A percentile compares a stretch with the other conserved stretches of the same genome.
phyloP scores from a whole-genome alignment of 2,113 vertebrate genomes.

The Clarias gariepinus region DNA sequence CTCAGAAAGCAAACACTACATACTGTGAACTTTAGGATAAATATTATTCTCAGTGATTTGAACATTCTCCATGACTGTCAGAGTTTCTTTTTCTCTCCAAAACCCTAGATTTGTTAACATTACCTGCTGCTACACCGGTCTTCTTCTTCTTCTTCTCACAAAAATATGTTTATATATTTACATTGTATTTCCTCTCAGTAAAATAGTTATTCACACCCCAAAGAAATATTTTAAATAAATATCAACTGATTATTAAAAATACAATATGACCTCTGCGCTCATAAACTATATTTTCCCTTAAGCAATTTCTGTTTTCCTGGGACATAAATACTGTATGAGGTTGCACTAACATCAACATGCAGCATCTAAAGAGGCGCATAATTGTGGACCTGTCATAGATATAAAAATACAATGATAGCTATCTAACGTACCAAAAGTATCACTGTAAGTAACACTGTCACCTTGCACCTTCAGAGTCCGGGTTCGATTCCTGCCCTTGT shows the following conservation, averaged over 20 bases:
- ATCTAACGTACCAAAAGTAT: not conserved
- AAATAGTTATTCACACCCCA: not conserved
- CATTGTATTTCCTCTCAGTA: not conserved
- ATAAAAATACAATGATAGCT: not conserved
- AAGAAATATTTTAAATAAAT: not conserved
- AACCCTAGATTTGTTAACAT: not conserved
- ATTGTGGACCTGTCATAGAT: not conserved
- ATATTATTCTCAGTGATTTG: not conserved
- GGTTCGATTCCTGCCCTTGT: no score
- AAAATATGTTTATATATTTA: not conserved
- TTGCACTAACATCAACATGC: not conserved
- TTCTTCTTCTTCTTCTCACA: not conserved
- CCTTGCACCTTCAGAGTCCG: no score
- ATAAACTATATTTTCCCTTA: not conserved
- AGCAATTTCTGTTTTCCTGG: not conserved
- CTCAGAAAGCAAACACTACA: not conserved
- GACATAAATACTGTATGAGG: not conserved
- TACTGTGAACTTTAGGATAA: not conserved
- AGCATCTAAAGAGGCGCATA: not conserved
- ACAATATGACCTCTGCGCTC: not conserved
- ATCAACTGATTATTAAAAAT: not conserved
- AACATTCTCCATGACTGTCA: not conserved
- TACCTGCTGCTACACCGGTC: not conserved
- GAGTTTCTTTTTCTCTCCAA: not conserved
- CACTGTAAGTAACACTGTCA: no score